Evolutionary conservation across 1,140 invertebrate species (phyloP).

Genomic region (Pseudomyrmex concolor): DNA sequence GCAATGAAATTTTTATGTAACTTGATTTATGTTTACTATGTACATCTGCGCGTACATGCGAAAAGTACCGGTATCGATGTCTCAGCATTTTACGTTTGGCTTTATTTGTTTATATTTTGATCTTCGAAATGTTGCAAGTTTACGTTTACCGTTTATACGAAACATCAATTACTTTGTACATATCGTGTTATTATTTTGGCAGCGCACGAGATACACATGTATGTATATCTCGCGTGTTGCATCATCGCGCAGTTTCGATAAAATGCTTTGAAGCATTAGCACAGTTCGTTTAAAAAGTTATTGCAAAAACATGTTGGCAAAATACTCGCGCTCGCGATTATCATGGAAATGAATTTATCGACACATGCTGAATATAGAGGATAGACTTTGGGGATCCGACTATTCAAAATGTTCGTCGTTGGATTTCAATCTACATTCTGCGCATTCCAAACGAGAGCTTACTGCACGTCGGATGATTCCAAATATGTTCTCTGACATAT

Average conservation of each 20-base stretch:
- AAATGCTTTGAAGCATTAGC: slow-evolving; percentile 31
- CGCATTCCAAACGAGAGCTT: slow-evolving; percentile 41
- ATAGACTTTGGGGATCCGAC: slow-evolving; percentile 32
- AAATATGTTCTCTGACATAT: slow-evolving; percentile 53
- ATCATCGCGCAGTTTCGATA: not conserved
- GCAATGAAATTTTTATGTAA: too few species aligned
- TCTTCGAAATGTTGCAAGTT: too few species aligned
- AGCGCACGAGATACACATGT: not conserved
- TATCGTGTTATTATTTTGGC: not conserved
- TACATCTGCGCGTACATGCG: too few species aligned
- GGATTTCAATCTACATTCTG: slow-evolving; percentile 57
- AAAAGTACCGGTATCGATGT: too few species aligned
- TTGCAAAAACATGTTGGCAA: not conserved
- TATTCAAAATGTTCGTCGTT: slow-evolving; percentile 43
- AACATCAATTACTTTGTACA: too few species aligned
- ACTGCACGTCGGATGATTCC: slow-evolving; percentile 52
- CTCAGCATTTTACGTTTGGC: too few species aligned
- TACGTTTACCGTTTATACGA: too few species aligned
- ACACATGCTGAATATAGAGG: slow-evolving; percentile 17
- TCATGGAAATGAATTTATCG: slow-evolving; percentile 47
- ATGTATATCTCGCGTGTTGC: not conserved
- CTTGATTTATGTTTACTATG: too few species aligned
- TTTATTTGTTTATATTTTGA: too few species aligned
- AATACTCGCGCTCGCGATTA: slow-evolving; percentile 1
- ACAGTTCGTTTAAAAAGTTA: slow-evolving; percentile 16